Conservation (phyloP, 2,888 invertebrate genomes). For the Lithophane ornitopus region DNA sequence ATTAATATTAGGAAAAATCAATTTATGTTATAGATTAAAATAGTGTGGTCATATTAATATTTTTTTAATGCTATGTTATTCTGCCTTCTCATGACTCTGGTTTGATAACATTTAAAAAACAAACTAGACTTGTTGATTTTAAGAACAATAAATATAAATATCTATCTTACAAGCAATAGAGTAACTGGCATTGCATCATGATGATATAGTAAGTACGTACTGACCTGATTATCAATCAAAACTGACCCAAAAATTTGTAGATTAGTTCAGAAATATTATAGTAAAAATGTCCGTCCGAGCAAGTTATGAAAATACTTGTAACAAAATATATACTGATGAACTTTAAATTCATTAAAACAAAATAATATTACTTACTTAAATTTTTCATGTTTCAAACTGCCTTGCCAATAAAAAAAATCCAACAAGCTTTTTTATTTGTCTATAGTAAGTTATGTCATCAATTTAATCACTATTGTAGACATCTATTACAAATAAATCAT, state of each 20-base stretch:
- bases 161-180: neutral
- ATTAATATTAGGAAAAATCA: neutral
- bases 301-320: neutral
- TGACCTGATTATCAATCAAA: conserved; percentile 9
- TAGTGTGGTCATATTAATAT: neutral
- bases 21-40: no score
- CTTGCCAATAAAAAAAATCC: neutral
- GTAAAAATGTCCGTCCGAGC: neutral
- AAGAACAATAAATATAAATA: no score
- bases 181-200: conserved; percentile 37
- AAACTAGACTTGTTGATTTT: neutral
- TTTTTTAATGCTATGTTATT: neutral
- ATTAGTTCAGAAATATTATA: conserved; percentile 1
- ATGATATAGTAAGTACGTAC: neutral
- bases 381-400: neutral
- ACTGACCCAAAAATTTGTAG: conserved; percentile 4
- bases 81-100: neutral
- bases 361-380: no score
- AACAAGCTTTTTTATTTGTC: conserved; percentile 14
- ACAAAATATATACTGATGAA: neutral
- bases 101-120: conserved; percentile 9
- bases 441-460: conserved; percentile 1
- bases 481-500: no score
- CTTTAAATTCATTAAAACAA: neutral
- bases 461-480: conserved; percentile 38